Evolutionary conservation across 2,797 vertebrate species (phyloP), one percentile per base, ranked within the genome.

Genomic region (Coregonus suidteri): DNA sequence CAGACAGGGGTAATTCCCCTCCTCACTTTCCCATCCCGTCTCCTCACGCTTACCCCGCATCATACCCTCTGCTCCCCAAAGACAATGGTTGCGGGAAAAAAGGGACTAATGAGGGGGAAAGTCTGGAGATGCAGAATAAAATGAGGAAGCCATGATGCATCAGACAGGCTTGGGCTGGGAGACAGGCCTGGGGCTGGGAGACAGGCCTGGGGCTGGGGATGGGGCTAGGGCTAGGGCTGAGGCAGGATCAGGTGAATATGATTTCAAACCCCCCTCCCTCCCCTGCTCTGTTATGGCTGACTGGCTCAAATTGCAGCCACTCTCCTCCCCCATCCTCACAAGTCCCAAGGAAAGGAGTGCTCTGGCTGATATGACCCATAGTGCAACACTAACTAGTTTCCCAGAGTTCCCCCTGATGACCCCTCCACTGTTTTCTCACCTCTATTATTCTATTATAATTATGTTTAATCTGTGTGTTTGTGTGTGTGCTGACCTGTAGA

Each of bases 401-500:
- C 31, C 52, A 18, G 53, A 53, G 54, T 76, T 73, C 52, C 70
- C 41, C 71, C 41, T 75, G 76, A 78, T 47, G 3, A 7, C 51
- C 52, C 51, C 70, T 30, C 25, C 51, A 9, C 67, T n/a, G 56
- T 81, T 70, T 67, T 76, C 71, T 74, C 72, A 37, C 76, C 54
- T 73, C 75, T 81, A 73, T 62, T 20, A 52, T 80, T 80, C 53
- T 56, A 41, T 47, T 47, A 47, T 11, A 47, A 47, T 47, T 9
- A 13, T 47, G 41, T 47, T 47, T 47, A 47, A 47, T 47, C 41
- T 53, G 69, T 16, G 37, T 25, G 62, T 59, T 15, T 66, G 31
- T 25, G 62, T 59, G n/a, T 66, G 31, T 73, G 2, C 86, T 90
- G 82, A 96, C 96, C 96, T 96, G 91, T 96, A 96, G 0, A 96